A percentile compares a stretch with the other conserved stretches of the same genome.
Evolutionary conservation across 2,797 vertebrate species (phyloP).

Genomic region (Lithobates sylvaticus): DNA sequence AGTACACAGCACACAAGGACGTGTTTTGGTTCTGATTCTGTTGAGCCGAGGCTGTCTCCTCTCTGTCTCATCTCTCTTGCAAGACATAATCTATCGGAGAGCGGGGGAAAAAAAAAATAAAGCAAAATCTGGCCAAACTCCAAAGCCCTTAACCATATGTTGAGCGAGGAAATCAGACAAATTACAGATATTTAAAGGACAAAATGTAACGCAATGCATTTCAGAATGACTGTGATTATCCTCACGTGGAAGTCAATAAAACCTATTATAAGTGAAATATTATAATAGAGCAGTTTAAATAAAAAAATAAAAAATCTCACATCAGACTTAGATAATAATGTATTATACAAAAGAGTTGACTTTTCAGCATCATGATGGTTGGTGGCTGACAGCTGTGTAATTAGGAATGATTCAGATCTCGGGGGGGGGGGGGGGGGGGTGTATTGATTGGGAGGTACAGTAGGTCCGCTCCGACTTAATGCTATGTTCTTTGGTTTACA

Average conservation of each 20-base stretch:
- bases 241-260: conserved; percentile 45
- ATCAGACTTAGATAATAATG: conserved; percentile 35
- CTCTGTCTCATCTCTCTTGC: not conserved
- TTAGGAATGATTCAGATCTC: conserved; percentile 20
- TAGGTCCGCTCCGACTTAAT: not conserved
- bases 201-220: conserved; percentile 11
- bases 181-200: conserved; percentile 45
- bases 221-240: conserved; percentile 43
- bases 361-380: not conserved
- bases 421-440: not conserved
- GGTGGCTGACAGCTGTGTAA: conserved; percentile 15
- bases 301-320: not conserved
- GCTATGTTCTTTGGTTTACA: not conserved
- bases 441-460: conserved; percentile 13
- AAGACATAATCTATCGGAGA: conserved; percentile 24
- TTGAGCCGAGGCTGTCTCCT: not conserved
- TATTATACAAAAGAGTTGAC: conserved; percentile 10
- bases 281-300: conserved; percentile 30
- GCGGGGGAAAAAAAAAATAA: not conserved
- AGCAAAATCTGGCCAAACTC: conserved; percentile 9
- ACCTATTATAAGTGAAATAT: conserved; percentile 43
- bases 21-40: not conserved
- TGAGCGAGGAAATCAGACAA: conserved; percentile 34
- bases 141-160: conserved; percentile 51
- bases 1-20: conserved; percentile 7